Conservation (phyloP, 2,113 vertebrate species). For the Psephotus haematonotus region DNA sequence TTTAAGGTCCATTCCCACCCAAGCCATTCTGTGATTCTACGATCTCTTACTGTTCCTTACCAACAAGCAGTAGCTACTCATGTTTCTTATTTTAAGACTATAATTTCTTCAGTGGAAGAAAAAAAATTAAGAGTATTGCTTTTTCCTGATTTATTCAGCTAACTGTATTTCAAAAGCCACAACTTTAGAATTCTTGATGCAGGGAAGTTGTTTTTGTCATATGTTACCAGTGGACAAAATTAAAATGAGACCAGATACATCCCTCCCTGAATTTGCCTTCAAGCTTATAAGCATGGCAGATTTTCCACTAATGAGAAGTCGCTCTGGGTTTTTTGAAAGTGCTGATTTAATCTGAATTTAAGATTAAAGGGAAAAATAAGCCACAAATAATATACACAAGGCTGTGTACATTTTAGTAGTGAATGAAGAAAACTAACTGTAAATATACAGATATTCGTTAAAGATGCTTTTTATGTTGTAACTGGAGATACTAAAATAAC, state of each 20-base stretch:
- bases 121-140: background rate
- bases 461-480: background rate
- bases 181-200: background rate
- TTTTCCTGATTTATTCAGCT: background rate
- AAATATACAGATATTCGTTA: background rate
- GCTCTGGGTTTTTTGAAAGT: background rate
- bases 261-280: background rate
- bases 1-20: no score
- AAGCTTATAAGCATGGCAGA: background rate
- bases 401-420: background rate
- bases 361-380: background rate
- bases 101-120: background rate
- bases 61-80: background rate
- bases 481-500: background rate
- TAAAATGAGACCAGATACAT: background rate
- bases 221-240: background rate
- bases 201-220: background rate
- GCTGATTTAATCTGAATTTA: constrained; percentile 32
- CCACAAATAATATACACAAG: background rate
- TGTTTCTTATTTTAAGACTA: background rate
- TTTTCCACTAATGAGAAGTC: background rate
- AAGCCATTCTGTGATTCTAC: no score
- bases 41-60: background rate
- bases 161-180: background rate
- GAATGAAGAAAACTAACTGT: background rate